These are phyloP conservation scores for Gambusia affinis DNA, from an alignment of 2,113 vertebrate genomes.

Conservation along the genomic window DNA sequence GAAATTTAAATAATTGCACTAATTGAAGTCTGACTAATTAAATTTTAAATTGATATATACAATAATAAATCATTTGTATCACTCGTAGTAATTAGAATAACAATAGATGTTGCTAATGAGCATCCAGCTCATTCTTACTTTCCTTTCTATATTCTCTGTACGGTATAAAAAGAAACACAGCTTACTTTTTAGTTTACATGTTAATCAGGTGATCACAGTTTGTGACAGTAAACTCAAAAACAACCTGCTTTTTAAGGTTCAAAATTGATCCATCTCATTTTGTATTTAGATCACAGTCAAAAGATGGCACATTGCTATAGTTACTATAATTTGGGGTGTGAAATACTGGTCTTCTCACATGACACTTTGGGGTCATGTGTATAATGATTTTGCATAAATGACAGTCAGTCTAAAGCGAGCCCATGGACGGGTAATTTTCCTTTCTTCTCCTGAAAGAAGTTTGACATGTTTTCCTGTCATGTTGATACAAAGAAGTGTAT, in stretches of 20 bases:
- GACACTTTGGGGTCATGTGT: not conserved
- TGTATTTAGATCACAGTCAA: conserved; percentile 19
- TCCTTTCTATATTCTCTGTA: conserved; percentile 3
- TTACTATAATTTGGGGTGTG: not conserved
- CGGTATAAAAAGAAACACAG: not conserved
- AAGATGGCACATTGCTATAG: not conserved
- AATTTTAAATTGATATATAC: not conserved
- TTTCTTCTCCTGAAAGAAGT: conserved; percentile 57
- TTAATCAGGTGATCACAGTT: conserved; percentile 39
- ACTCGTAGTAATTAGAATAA: conserved; percentile 1
- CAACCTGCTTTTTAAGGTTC: conserved; percentile 12
- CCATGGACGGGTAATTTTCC: conserved; percentile 49
- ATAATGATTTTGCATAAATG: conserved; percentile 34
- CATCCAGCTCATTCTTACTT: not conserved
- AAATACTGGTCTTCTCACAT: conserved; percentile 1
- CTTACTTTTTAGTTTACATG: conserved; percentile 1
- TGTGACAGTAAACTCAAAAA: conserved; percentile 14
- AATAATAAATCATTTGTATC: not conserved
- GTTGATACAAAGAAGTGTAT: conserved; percentile 55
- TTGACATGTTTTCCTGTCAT: conserved; percentile 53
- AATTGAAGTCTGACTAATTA: conserved; percentile 20
- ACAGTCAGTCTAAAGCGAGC: conserved; percentile 44
- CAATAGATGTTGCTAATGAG: conserved; percentile 3
- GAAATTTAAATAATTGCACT: conserved; percentile 16
- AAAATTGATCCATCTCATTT: conserved; percentile 28